Evolutionary conservation across 2,888 invertebrate genomes (phyloP).

Genomic region (Fragum fragum): DNA sequence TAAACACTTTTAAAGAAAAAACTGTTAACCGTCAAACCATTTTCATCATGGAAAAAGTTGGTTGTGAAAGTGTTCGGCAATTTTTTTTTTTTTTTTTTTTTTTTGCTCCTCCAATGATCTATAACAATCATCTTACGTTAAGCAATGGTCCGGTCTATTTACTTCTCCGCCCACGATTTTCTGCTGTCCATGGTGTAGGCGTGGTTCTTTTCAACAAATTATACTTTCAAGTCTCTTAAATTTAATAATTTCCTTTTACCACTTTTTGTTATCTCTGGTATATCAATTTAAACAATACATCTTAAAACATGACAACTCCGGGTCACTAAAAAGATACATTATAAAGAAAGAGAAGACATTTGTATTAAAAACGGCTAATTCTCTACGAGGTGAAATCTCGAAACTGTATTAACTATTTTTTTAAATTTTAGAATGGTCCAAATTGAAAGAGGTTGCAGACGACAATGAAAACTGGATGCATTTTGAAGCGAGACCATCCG

Average conservation of each 20-base stretch:
- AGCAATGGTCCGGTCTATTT: not conserved
- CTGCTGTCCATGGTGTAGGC: not conserved
- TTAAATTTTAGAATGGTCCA: too few relatives aligned
- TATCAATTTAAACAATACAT: slow-evolving; percentile 25
- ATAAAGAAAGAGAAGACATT: too few relatives aligned
- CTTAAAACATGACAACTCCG: not conserved
- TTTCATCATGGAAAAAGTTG: not conserved
- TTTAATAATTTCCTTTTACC: slow-evolving; percentile 15
- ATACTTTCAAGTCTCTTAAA: slow-evolving; percentile 23
- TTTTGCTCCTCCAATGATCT: too few relatives aligned
- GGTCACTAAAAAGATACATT: not conserved
- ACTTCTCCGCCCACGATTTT: not conserved
- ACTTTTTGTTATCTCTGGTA: slow-evolving; percentile 3
- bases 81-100: too few relatives aligned
- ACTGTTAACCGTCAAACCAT: too few relatives aligned
- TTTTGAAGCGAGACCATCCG: too few relatives aligned
- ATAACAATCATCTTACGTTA: not conserved
- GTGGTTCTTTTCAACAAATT: slow-evolving; percentile 9
- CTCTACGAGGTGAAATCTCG: too few relatives aligned
- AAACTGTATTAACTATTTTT: too few relatives aligned
- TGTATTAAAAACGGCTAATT: too few relatives aligned
- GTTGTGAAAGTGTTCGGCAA: not conserved
- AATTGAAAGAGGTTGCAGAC: too few relatives aligned
- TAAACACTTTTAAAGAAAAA: too few relatives aligned
- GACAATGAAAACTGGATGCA: too few relatives aligned